phyloP scores from a whole-genome alignment of 2,113 vertebrate genomes.

The Protomyctophum bolini region DNA sequence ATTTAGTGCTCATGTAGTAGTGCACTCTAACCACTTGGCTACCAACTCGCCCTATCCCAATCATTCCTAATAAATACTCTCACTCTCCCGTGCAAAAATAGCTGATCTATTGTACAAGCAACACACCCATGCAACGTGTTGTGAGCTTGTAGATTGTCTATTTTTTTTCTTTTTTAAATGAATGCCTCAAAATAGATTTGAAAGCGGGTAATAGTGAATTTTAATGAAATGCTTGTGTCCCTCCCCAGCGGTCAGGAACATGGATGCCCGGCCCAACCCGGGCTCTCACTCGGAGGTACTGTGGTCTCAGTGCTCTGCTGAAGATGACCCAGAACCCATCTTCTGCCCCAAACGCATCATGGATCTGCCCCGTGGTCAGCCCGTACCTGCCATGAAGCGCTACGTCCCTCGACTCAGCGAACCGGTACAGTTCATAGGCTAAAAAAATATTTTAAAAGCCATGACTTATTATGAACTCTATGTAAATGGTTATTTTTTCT shows the following conservation, averaged over 20 bases:
- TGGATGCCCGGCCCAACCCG: slow-evolving; percentile 62
- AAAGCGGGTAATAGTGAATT: neutral
- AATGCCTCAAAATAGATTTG: too few species aligned
- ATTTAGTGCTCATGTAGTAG: too few species aligned
- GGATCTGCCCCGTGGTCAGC: neutral
- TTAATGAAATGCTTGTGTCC: slow-evolving; percentile 34
- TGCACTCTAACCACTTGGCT: too few species aligned
- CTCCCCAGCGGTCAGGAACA: slow-evolving; percentile 79
- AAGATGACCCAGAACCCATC: slow-evolving; percentile 86
- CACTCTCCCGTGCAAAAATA: too few species aligned
- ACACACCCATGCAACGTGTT: too few species aligned
- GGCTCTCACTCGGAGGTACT: slow-evolving; percentile 75
- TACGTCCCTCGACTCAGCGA: slow-evolving; percentile 39
- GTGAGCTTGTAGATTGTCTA: too few species aligned
- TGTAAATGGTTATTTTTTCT: too few species aligned
- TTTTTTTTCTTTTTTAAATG: too few species aligned
- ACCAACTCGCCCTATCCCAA: too few species aligned
- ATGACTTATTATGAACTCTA: neutral
- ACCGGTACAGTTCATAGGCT: slow-evolving; percentile 26
- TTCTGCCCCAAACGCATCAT: slow-evolving; percentile 71
- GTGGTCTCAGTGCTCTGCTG: slow-evolving; percentile 81
- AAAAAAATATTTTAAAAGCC: too few species aligned
- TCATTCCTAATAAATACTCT: too few species aligned
- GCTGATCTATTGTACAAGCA: too few species aligned
- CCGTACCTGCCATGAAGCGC: slow-evolving; percentile 3